phyloP scores from a whole-genome alignment of 2,113 vertebrate species.

The Calypte anna region DNA sequence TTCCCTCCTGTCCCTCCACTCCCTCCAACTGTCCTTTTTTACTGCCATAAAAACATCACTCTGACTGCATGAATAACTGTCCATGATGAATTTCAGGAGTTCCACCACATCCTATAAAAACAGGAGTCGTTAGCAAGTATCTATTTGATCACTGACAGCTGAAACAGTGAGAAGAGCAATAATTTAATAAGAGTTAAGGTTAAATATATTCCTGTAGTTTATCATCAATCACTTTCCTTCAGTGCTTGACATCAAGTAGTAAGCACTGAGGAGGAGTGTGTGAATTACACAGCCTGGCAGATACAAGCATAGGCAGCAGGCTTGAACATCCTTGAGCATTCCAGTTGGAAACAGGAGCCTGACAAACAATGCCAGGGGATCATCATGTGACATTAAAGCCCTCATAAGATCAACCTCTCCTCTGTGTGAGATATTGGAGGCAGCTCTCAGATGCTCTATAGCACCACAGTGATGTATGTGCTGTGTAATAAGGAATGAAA shows the following conservation, averaged over 20 bases:
- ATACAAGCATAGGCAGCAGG: neutral
- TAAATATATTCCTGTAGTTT: conserved; percentile 37
- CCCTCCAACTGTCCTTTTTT: neutral
- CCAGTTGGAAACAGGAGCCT: neutral
- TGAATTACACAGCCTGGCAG: neutral
- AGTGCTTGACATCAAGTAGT: neutral
- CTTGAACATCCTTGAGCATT: neutral
- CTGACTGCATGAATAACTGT: neutral
- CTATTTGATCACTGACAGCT: conserved; percentile 30
- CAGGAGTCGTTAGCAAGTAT: conserved; percentile 18
- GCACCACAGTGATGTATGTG: neutral
- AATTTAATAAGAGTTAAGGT: conserved; percentile 44
- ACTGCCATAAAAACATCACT: neutral
- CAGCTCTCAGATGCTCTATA: conserved; percentile 3
- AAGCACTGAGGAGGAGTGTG: neutral
- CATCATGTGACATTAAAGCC: conserved; percentile 26
- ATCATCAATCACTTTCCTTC: neutral
- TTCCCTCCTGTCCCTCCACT: neutral
- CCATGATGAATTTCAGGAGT: conserved; percentile 19
- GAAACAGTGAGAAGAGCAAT: conserved; percentile 21
- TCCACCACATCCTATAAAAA: neutral
- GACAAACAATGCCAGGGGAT: conserved; percentile 26
- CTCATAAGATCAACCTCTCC: conserved; percentile 7
- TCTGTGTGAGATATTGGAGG: neutral
- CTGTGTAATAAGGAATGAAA: conserved; percentile 43